A percentile compares a stretch with the other conserved stretches of the same genome.
phyloP scores from a whole-genome alignment of 2,888 invertebrate genomes.

The Athalia cordata region DNA sequence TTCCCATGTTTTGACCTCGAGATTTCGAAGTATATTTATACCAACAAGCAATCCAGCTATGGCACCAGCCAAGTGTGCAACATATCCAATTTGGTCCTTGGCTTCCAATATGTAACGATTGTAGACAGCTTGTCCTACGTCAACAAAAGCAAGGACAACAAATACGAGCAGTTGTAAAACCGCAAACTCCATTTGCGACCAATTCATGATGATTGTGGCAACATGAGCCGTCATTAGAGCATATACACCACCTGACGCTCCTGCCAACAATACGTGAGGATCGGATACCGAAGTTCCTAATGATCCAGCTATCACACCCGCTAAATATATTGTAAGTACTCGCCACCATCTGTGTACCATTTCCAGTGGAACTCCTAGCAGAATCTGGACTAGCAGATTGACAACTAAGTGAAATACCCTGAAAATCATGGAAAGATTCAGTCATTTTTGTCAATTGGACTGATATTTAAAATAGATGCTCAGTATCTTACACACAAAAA shows the following conservation, averaged over 20 bases:
- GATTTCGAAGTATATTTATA: constrained; percentile 88
- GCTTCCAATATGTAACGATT: constrained; percentile 85
- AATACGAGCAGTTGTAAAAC: constrained; percentile 89
- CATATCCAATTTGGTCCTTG: constrained; percentile 90
- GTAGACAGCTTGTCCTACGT: constrained; percentile 93
- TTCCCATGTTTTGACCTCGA: constrained; percentile 88
- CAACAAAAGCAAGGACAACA: constrained; percentile 85
- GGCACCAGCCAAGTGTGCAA: constrained; percentile 95
- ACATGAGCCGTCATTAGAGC: constrained; percentile 95
- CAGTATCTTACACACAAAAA: no score
- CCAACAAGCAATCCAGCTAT: constrained; percentile 90
- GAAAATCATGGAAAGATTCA: constrained; percentile 55
- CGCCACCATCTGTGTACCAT: constrained; percentile 98
- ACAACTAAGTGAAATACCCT: constrained; percentile 91
- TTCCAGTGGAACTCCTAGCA: constrained; percentile 95
- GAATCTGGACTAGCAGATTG: constrained; percentile 92
- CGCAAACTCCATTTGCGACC: constrained; percentile 97
- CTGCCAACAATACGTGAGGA: constrained; percentile 88
- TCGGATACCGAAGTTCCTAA: constrained; percentile 88
- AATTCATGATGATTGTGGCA: constrained; percentile 95
- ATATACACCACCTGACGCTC: constrained; percentile 97
- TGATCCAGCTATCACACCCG: constrained; percentile 90
- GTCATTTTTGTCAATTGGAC: not conserved
- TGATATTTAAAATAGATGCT: no score
- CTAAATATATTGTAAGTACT: constrained; percentile 87